phyloP scores from a whole-genome alignment of 2,888 invertebrate genomes.

The Eueremaeus valkanovi region DNA sequence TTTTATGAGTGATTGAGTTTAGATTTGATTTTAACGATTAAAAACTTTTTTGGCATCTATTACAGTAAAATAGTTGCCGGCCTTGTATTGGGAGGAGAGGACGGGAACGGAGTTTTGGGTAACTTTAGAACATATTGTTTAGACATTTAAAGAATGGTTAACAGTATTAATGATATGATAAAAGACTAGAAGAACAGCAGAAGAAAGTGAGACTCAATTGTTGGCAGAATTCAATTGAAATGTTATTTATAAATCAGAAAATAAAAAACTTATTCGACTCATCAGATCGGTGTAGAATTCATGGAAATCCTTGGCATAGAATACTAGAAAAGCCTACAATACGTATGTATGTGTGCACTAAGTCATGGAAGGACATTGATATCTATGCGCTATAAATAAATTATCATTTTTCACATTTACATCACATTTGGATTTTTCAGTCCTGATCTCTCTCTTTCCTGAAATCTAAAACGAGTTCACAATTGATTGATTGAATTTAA shows the following conservation, averaged over 20 bases:
- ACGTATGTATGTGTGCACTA: not conserved
- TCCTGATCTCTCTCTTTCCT: no score
- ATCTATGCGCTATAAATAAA: not conserved
- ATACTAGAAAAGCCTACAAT: not conserved
- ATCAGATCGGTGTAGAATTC: no score
- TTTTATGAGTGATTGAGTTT: not conserved
- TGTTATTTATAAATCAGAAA: no score
- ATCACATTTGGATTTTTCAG: not conserved
- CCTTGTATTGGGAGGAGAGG: slow-evolving; percentile 1
- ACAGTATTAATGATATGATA: no score
- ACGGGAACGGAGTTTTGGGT: not conserved
- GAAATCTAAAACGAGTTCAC: no score
- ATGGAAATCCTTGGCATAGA: not conserved
- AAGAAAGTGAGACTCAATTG: no score
- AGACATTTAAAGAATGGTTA: no score
- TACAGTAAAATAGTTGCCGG: not conserved
- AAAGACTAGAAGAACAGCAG: no score
- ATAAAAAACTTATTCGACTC: no score
- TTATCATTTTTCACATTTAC: not conserved
- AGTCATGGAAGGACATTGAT: not conserved
- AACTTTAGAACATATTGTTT: not conserved
- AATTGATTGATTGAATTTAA: no score
- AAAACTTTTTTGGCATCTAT: not conserved
- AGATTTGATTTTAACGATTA: not conserved
- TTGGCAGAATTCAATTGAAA: no score